Conservation (phyloP, 2,888 invertebrate species). For the Orthosia cruda region DNA sequence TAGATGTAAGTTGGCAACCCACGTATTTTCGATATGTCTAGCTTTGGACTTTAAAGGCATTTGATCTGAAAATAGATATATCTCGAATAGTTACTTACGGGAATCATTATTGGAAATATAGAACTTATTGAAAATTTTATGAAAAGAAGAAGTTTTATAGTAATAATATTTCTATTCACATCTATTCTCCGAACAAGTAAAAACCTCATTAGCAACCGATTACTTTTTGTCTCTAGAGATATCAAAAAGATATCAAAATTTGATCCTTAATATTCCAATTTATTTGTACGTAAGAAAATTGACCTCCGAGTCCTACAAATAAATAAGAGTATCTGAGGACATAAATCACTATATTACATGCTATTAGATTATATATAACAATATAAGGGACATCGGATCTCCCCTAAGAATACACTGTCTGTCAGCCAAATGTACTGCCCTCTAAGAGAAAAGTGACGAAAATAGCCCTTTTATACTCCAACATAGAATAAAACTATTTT, state of each 20-base stretch:
- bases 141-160: neutral
- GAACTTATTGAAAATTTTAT: neutral
- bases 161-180: neutral
- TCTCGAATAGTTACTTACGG: neutral
- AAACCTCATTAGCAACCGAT: constrained; percentile 31
- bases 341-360: constrained; percentile 39
- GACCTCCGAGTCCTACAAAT: constrained; percentile 31
- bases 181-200: constrained; percentile 1
- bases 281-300: constrained; percentile 28
- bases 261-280: constrained; percentile 32
- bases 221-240: constrained; percentile 19
- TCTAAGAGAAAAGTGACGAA: constrained; percentile 37
- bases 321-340: constrained; percentile 30
- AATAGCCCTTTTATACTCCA: constrained; percentile 34
- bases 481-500: constrained; percentile 28
- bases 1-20: neutral
- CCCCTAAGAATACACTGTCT: constrained; percentile 44
- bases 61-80: neutral
- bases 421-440: constrained; percentile 44
- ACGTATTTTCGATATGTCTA: neutral
- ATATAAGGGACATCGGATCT: constrained; percentile 32
- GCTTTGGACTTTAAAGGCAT: neutral
- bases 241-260: neutral
- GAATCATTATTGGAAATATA: neutral
- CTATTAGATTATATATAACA: constrained; percentile 31